Base-by-base conservation (phyloP, 2,113 vertebrate species). In the Hoplias malabaricus region DNA sequence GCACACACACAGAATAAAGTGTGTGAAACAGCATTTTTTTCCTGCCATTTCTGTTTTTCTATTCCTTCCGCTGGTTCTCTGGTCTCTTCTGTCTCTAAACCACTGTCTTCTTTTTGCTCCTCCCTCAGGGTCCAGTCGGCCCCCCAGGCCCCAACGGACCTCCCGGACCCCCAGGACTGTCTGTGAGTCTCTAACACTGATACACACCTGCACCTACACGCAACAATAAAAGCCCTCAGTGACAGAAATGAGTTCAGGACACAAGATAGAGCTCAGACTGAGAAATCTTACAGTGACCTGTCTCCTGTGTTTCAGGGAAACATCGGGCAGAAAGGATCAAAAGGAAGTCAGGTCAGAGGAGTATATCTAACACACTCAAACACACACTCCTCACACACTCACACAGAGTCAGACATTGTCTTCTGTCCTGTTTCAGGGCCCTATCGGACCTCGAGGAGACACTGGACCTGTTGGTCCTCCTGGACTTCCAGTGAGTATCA, bases 371-470 rank as follows among this genome's bases (percentile, higher is more conserved):
- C 27, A 65, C 48, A 61, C 25, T 25, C 16, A 29, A 77, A 9
- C 38, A 77, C 12, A 61, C 6, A 33, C 38, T 34, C 1, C 23
- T 19, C 14, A n/a, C n/a, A 77, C 27, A 61, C 11, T 23, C 38
- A 75, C 34, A 63, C 16, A 16, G 21, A 21, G 42, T 19, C 68
- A 38, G 3, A 13, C n/a, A 66, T 0, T 40, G 5, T 31, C 11
- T 31, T 27, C 16, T 42, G 6, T 53, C 31, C 8, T 36, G 48
- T 5, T 73, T 0, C 83, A 99, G 98, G 98, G 97, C 79, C 94
- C 95, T 0, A 94, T 94, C 4, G 98, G 98, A 88, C 93, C 94
- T 0, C 94, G 94, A 89, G 98, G 97, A 80, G 97, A 99, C 88
- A 79, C 80, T 0, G 98, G 98, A 11, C 91, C 94, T 42, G 91